Base-by-base conservation (phyloP, 2,113 vertebrate species). In the Thomomys bottae region DNA sequence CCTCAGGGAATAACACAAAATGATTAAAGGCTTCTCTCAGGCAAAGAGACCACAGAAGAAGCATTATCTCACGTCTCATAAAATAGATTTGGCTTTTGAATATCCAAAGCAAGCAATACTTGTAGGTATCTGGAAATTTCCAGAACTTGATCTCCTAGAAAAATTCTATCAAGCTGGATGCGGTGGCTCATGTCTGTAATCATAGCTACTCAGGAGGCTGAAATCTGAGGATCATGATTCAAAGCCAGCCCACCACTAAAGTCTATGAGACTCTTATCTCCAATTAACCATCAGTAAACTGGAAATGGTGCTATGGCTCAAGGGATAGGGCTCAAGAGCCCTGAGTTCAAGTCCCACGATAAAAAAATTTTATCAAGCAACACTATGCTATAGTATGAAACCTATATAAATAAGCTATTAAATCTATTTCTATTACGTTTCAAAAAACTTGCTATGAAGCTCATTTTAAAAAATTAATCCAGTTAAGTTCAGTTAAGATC, bases 71-170 rank as follows among this genome's bases (percentile, higher is more conserved):
- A 75, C 45, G 67, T 76, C 76, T 82, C 93, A 91, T 73, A 94
- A 96, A 94, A 92, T 57, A 94, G 23, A 77, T 49, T 91, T 49
- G 49, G 66, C 84, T 88, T 94, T 71, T 94, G 63, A 59, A 66
- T 45, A 91, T 36, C 64, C 76, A 83, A 94, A 94, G 86, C 64
- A 94, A 94, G 59, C 40, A 57, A 88, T 17, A 61, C 75, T 34
- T 93, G 59, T 28, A 91, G 68, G 79, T 8, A 71, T 70, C 11
- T 95, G 95, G 94, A 96, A 95, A 96, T 93, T 96, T 95, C 95
- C 94, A 97, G 57, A 72, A 61, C 30, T 57, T 79, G 86, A 54
- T 67, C 68, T 68, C 61, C 36, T 59, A 88, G 57, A 88, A 95
- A 93, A 94, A 70, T 54, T 81, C 67, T 76, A 85, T 24, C 82